Conservation (phyloP, 1,140 invertebrate genomes). For the Arion vulgaris region DNA sequence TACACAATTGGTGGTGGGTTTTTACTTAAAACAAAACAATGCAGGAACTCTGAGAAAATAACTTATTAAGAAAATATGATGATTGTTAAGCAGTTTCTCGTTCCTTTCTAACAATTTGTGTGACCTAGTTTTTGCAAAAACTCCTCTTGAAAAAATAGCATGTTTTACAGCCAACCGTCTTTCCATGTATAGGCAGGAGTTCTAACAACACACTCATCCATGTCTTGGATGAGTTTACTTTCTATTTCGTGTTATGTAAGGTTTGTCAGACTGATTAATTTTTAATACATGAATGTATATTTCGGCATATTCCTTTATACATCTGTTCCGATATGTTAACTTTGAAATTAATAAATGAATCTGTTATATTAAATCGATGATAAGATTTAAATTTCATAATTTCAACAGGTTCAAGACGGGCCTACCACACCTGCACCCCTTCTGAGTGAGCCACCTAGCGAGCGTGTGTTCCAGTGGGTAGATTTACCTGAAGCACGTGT, state of each 20-base stretch:
- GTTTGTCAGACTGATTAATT: neutral
- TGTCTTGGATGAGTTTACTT: neutral
- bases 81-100: neutral
- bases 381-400: neutral
- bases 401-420: neutral
- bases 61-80: neutral
- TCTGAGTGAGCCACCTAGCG: neutral
- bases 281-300: neutral
- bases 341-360: too few relatives aligned
- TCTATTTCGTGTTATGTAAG: neutral
- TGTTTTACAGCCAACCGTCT: neutral
- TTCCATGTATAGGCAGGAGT: conserved; percentile 22
- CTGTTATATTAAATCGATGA: neutral
- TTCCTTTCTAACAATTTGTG: neutral
- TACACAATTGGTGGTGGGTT: too few relatives aligned
- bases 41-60: neutral
- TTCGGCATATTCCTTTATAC: neutral
- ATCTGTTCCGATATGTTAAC: neutral
- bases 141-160: neutral
- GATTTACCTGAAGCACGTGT: conserved; percentile 30
- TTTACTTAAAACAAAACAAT: neutral
- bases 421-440: neutral
- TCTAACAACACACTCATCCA: neutral
- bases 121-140: neutral
- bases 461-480: neutral